Base-by-base conservation (phyloP, 2,888 invertebrate species). In the Campopleginae sp. region DNA sequence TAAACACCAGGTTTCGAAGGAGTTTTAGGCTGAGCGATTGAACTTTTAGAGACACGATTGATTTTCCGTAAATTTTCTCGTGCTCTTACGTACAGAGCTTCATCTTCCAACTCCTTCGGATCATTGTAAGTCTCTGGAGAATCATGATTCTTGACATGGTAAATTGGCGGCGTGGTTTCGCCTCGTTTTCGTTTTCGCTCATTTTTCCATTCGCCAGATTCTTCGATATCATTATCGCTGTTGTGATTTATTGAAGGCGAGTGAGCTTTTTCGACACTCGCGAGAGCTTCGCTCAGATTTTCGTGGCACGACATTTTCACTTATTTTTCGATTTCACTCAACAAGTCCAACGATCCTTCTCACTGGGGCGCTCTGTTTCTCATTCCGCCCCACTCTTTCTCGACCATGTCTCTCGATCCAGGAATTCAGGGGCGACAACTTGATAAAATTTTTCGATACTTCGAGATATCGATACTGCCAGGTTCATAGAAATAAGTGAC, bases 41-140 rank as follows among this genome's bases (percentile, higher is more conserved):
- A 46, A n/a, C 82, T 86, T 66, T 61, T 87, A 31, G 88, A 88
- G 10, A 87, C 74, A 12, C 88, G 87, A 80, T 88, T 80, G 2
- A 88, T 76, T 79, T 87, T 88, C 51, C 80, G 84, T 75, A 88
- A 75, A 71, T 74, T 78, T n/a, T 81, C 31, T 12, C 88, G 87
- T 19, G 85, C 81, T 23, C 78, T 58, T n/a, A 51, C 23, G 80
- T 87, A 88, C 2, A 87, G 46, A 0, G 63, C 66, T 31, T 38
- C 12, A 46, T 66, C 82, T 8, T 81, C 76, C n/a, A 54, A 8
- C 2, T 78, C 63, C 14, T 54, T 72, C 42, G 23, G 42, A 14
- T 48, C 75, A 5, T 75, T 44, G 4, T 44, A 23, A 23, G 8
- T 10, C 4, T 46, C 58, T 19, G 63, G 46, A 7, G n/a, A 33